Evolutionary conservation across 2,113 vertebrate genomes (phyloP).

Genomic region (Oncorhynchus keta): DNA sequence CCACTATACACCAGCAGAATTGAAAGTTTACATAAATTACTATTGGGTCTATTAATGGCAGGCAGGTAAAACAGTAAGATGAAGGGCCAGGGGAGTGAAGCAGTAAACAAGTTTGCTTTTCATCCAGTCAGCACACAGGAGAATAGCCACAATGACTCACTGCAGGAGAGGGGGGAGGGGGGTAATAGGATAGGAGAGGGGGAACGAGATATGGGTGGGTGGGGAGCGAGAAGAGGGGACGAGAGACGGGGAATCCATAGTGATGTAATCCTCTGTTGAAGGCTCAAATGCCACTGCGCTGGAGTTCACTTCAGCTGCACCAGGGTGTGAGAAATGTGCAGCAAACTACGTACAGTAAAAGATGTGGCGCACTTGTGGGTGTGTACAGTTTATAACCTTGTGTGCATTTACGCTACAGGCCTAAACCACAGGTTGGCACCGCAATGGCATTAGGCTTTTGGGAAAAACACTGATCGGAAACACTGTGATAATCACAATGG

Average conservation of each 20-base stretch:
- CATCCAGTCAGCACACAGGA: too few species aligned
- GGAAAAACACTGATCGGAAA: conserved; percentile 35
- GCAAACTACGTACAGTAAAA: conserved; percentile 30
- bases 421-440: conserved; percentile 7
- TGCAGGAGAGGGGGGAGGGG: too few species aligned
- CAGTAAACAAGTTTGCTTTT: conserved; percentile 37
- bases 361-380: conserved; percentile 2
- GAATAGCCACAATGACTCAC: too few species aligned
- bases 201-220: too few species aligned
- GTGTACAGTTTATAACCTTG: not conserved
- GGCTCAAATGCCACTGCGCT: conserved; percentile 20
- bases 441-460: not conserved
- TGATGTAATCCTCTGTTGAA: conserved; percentile 45
- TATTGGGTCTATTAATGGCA: conserved; percentile 1
- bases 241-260: conserved; percentile 25
- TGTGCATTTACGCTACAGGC: not conserved
- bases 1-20: not conserved
- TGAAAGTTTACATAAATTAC: conserved; percentile 13
- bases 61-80: conserved; percentile 22
- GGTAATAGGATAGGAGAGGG: too few species aligned
- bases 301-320: conserved; percentile 18
- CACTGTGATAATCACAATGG: conserved; percentile 43
- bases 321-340: conserved; percentile 10
- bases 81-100: conserved; percentile 12
- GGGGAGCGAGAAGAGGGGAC: too few species aligned